Evolutionary conservation across 2,888 invertebrate species (phyloP), one percentile per base, ranked within the genome.

Genomic region (Agriopis marginaria): DNA sequence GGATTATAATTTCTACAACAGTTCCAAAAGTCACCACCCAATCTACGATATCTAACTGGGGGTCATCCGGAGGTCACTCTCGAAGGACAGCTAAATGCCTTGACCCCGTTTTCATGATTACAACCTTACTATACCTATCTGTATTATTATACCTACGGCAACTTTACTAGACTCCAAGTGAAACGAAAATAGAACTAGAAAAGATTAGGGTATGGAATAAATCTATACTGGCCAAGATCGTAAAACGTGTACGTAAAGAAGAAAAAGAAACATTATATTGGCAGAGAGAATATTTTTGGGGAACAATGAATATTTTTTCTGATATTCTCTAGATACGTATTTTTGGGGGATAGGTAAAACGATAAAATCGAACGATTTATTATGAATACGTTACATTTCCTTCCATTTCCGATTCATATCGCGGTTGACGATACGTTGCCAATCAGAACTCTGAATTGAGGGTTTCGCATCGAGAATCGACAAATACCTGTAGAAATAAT

Each of bases 101-200:
- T 66, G 70, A 66, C 70, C 70, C 23, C 59, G 49, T 70, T 66
- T 39, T 49, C 50, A 47, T 40, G 50, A 60, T 66, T 63, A 65
- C 23, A 69, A 45, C 61, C 51, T 44, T 45, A 7, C 40, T 54
- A 55, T 45, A 40, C 40, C 14, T 42, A 42, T 10, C 32, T 1
- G 5, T 32, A 32, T 5, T 3, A 32, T 32, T 5, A 32, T 32
- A 32, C n/a, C 55, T 40, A 23, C 6, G 53, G 5, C 53, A 53
- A 12, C 7, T 12, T 39, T 32, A 23, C 6, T 10, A 54, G 49
- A 53, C 44, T 53, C 32, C 39, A 42, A 39, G 44, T 32, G 9
- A 59, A 65, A 53, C 44, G 8, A 56, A 32, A 9, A 53, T 51
- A 7, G 64, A 50, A 44, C 32, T 65, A 51, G 64, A 49, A 64